Evolutionary conservation across 2,113 vertebrate genomes (phyloP).

Genomic region (Okapia johnstoni): DNA sequence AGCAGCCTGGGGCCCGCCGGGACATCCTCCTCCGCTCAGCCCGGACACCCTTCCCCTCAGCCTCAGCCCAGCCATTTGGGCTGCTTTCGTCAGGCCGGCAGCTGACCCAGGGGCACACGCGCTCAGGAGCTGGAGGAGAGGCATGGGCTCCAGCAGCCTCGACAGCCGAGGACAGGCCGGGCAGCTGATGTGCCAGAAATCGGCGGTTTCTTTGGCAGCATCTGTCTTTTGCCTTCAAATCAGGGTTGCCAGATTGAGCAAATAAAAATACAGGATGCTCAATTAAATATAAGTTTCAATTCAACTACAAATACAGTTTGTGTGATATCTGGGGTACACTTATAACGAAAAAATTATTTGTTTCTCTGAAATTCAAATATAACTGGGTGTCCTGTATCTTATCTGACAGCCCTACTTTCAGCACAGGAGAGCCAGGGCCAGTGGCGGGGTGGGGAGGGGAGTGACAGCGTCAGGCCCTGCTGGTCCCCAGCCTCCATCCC

Average conservation of each 20-base stretch:
- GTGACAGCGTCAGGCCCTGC: neutral
- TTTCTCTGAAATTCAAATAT: constrained; percentile 32
- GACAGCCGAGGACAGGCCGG: neutral
- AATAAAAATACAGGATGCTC: constrained; percentile 15
- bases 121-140: neutral
- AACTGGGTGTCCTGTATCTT: neutral
- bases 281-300: constrained; percentile 35
- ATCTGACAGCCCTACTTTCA: neutral
- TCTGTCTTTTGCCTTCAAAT: constrained; percentile 21
- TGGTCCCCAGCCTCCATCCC: neutral
- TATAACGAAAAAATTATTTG: neutral
- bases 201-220: neutral
- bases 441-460: neutral
- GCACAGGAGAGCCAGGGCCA: fast-evolving
- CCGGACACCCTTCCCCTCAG: neutral
- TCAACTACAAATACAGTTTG: neutral
- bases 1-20: neutral
- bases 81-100: neutral
- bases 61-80: neutral
- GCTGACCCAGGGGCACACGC: fast-evolving
- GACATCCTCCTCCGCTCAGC: neutral
- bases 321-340: neutral
- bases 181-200: neutral
- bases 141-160: neutral
- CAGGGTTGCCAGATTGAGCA: neutral